phyloP scores from a whole-genome alignment of 2,797 vertebrate species.

The Darevskia nairensis region DNA sequence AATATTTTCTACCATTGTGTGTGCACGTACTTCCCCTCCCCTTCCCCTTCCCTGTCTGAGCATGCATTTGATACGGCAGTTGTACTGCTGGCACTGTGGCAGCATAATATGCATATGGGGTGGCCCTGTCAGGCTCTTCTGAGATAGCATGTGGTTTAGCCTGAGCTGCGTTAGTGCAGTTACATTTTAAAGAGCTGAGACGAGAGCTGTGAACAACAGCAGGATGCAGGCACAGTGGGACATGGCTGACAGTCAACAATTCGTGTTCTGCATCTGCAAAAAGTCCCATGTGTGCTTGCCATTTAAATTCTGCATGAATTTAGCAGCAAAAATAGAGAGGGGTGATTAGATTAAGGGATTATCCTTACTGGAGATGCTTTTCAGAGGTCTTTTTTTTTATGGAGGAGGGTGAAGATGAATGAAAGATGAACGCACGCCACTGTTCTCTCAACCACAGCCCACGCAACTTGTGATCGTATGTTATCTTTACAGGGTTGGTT shows the following conservation, averaged over 20 bases:
- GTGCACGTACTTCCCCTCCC: neutral
- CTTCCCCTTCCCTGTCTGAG: neutral
- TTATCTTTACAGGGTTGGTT: neutral
- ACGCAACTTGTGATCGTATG: neutral
- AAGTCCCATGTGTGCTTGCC: neutral
- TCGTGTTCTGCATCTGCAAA: neutral
- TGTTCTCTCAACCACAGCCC: neutral
- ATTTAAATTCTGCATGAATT: conserved; percentile 22
- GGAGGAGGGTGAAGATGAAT: neutral
- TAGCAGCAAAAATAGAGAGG: neutral
- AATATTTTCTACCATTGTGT: neutral
- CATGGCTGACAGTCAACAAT: neutral
- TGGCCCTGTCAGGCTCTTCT: neutral
- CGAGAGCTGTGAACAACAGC: conserved; percentile 29
- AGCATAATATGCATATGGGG: neutral
- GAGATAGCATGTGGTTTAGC: neutral
- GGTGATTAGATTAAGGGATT: neutral
- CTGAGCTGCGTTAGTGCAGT: neutral
- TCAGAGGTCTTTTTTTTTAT: neutral
- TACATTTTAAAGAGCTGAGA: conserved; percentile 36
- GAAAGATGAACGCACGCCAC: neutral
- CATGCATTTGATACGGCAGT: neutral
- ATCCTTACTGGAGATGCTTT: neutral
- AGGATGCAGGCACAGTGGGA: neutral
- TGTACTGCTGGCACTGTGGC: neutral